phyloP scores from a whole-genome alignment of 1,140 invertebrate species.

The Chymomyza costata region DNA sequence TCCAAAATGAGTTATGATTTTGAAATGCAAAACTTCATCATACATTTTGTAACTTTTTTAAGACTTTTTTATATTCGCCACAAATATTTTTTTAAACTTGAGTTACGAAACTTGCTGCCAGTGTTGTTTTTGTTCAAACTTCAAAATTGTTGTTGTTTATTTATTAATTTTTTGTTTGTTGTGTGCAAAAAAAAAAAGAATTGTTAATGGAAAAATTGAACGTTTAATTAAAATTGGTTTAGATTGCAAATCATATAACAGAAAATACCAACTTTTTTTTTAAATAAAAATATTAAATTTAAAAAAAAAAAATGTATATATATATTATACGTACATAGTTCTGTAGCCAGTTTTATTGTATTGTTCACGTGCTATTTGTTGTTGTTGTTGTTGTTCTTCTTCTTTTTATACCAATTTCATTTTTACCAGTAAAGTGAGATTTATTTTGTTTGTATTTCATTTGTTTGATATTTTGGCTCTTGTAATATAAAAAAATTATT shows the following conservation, averaged over 20 bases:
- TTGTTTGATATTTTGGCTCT: conserved; percentile 48
- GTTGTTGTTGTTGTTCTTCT: conserved; percentile 22
- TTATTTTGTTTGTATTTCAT: conserved; percentile 32
- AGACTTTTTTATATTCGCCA: conserved; percentile 27
- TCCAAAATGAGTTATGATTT: conserved; percentile 26
- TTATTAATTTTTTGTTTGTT: conserved; percentile 35
- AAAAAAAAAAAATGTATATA: conserved; percentile 14
- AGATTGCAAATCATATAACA: conserved; percentile 29
- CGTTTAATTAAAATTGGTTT: conserved; percentile 44
- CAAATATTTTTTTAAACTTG: conserved; percentile 54
- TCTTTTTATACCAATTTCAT: conserved; percentile 37
- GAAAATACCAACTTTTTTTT: too few species aligned
- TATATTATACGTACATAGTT: conserved; percentile 25
- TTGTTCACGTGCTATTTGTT: conserved; percentile 40
- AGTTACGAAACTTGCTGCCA: conserved; percentile 58
- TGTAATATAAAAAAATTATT: conserved; percentile 66
- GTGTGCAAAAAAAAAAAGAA: conserved; percentile 37
- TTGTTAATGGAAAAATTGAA: conserved; percentile 22
- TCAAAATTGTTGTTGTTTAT: conserved; percentile 11
- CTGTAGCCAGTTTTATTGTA: conserved; percentile 64
- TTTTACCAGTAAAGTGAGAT: conserved; percentile 63
- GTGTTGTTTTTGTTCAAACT: conserved; percentile 15
- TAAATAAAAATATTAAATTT: conserved; percentile 15
- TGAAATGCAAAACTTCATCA: conserved; percentile 18
- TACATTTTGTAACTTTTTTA: conserved; percentile 5